Evolutionary conservation across 2,888 invertebrate species (phyloP).

Genomic region (Ennomos quercinarius): DNA sequence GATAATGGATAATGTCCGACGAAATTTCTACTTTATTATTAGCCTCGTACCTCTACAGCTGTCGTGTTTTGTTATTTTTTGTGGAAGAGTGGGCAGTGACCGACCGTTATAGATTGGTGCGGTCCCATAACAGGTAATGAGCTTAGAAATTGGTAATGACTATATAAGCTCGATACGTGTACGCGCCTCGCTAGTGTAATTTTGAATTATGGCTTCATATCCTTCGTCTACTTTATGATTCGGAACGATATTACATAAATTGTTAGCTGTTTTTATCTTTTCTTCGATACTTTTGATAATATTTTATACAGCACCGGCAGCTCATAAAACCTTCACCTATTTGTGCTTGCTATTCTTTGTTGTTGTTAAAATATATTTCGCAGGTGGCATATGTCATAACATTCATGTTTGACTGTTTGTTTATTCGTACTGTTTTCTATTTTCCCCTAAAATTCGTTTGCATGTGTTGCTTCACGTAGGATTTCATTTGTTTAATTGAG

Average conservation of each 20-base stretch:
- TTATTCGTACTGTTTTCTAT: constrained; percentile 45
- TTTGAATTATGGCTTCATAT: constrained; percentile 68
- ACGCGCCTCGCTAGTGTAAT: constrained; percentile 59
- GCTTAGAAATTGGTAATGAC: constrained; percentile 79
- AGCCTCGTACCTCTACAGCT: constrained; percentile 68
- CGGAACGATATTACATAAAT: constrained; percentile 49
- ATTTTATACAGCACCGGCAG: constrained; percentile 28
- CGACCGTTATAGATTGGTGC: constrained; percentile 71
- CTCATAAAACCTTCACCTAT: constrained; percentile 14
- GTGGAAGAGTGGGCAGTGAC: constrained; percentile 66
- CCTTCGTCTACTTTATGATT: constrained; percentile 56
- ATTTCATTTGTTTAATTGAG: constrained; percentile 79
- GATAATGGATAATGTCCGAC: constrained; percentile 81
- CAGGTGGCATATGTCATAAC: constrained; percentile 71
- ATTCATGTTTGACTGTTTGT: constrained; percentile 44
- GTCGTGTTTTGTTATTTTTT: constrained; percentile 71
- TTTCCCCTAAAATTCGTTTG: constrained; percentile 45
- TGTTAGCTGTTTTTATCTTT: constrained; percentile 35
- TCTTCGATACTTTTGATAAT: constrained; percentile 29
- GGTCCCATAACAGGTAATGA: constrained; percentile 77
- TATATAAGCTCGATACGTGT: constrained; percentile 68
- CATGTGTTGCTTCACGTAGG: constrained; percentile 50
- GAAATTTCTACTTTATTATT: constrained; percentile 77
- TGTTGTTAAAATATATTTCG: constrained; percentile 31
- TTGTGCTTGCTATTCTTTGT: constrained; percentile 20